Conservation (phyloP, 1,140 invertebrate species). For the Drosophila santomea region DNA sequence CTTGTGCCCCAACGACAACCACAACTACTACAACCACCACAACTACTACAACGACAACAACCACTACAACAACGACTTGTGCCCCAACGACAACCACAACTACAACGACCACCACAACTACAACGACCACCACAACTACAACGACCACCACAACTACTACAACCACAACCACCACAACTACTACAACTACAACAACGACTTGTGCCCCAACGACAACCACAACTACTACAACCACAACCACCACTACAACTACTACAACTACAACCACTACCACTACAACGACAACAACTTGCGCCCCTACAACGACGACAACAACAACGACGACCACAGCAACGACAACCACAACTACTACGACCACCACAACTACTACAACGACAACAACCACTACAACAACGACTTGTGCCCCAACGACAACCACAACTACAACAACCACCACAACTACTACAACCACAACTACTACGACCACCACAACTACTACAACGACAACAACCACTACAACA, state of each 20-base stretch:
- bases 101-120: neutral
- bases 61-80: slow-evolving; percentile 9
- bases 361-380: slow-evolving; percentile 1
- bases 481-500: neutral
- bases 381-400: slow-evolving; percentile 8
- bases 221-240: neutral
- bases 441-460: neutral
- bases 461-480: neutral
- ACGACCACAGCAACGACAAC: neutral
- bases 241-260: neutral
- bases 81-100: neutral
- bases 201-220: neutral
- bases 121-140: neutral
- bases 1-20: neutral
- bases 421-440: neutral
- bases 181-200: neutral
- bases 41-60: slow-evolving; percentile 5
- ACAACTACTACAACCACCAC: neutral
- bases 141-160: neutral
- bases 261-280: neutral
- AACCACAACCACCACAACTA: neutral
- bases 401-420: neutral
- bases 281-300: neutral
- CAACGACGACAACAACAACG: neutral
- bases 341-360: neutral